Conservation (phyloP, 2,797 vertebrate genomes). For the Hoplostethus mediterraneus region DNA sequence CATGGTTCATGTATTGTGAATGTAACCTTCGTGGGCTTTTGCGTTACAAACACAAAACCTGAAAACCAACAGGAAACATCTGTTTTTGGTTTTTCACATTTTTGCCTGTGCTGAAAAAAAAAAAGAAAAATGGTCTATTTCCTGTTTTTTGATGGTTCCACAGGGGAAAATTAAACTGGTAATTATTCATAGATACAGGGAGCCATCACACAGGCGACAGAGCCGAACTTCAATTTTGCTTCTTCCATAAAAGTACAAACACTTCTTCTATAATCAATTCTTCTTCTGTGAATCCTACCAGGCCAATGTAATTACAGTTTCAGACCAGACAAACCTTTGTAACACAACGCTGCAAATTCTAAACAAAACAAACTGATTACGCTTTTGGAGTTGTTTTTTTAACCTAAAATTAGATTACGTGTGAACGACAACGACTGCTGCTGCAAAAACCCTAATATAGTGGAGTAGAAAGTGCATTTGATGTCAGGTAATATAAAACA, state of each 20-base stretch:
- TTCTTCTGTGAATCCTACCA: too few species aligned
- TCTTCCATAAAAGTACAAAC: too few species aligned
- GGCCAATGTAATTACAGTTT: too few species aligned
- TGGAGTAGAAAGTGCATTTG: conserved; percentile 42
- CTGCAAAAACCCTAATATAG: conserved; percentile 22
- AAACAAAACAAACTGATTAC: conserved; percentile 5
- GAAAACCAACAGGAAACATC: too few species aligned
- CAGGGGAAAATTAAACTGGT: background rate
- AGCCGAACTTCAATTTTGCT: background rate
- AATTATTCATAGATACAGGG: background rate
- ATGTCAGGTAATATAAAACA: conserved; percentile 47
- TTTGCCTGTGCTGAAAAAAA: too few species aligned
- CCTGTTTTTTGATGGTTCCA: background rate
- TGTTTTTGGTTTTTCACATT: too few species aligned
- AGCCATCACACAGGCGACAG: background rate
- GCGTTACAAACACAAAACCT: background rate
- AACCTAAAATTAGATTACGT: conserved; percentile 35
- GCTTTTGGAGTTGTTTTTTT: conserved; percentile 23
- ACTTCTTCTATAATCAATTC: too few species aligned
- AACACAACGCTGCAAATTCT: background rate
- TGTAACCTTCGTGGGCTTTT: background rate
- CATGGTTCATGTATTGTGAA: background rate
- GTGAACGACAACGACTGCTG: conserved; percentile 27
- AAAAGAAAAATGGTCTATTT: too few species aligned
- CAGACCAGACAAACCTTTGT: too few species aligned